Conservation (phyloP, 2,888 invertebrate species). For the Odontomyia ornata region DNA sequence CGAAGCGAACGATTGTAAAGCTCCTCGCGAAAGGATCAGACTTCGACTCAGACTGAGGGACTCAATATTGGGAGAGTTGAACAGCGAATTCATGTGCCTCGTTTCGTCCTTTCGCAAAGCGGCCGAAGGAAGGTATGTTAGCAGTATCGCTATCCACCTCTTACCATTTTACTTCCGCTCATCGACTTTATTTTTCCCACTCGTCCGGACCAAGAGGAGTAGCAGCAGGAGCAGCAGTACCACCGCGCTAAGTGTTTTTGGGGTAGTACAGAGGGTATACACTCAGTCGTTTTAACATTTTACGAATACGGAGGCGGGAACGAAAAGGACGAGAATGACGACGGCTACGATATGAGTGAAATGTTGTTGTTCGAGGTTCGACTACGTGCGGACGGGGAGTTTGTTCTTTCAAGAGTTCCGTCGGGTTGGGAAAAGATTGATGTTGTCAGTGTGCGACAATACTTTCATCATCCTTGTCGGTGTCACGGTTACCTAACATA, state of each 20-base stretch:
- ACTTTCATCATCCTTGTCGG: conserved; percentile 39
- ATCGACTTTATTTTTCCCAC: conserved; percentile 35
- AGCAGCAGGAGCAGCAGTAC: too few species aligned
- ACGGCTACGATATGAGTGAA: conserved; percentile 34
- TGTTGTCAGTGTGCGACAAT: conserved; percentile 43
- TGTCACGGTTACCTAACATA: conserved; percentile 28
- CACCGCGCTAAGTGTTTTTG: conserved; percentile 29
- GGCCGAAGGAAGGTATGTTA: conserved; percentile 13
- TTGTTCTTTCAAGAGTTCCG: conserved; percentile 26
- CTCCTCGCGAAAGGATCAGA: conserved; percentile 17
- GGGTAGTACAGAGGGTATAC: not conserved
- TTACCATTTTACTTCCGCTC: conserved; percentile 31
- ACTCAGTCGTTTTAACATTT: not conserved
- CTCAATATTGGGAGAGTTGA: not conserved
- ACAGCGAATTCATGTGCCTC: not conserved
- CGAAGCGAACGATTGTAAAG: conserved; percentile 16
- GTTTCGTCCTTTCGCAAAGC: conserved; percentile 19
- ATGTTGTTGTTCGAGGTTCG: conserved; percentile 29
- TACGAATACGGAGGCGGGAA: conserved; percentile 37
- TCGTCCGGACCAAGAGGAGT: conserved; percentile 9
- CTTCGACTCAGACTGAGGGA: too few species aligned
- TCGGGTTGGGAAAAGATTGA: conserved; percentile 34
- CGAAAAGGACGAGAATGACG: conserved; percentile 29
- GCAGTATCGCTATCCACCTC: conserved; percentile 28
- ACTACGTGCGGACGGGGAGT: conserved; percentile 16